Conservation (phyloP, 2,113 vertebrate genomes). For the Ranitomeya imitator region DNA sequence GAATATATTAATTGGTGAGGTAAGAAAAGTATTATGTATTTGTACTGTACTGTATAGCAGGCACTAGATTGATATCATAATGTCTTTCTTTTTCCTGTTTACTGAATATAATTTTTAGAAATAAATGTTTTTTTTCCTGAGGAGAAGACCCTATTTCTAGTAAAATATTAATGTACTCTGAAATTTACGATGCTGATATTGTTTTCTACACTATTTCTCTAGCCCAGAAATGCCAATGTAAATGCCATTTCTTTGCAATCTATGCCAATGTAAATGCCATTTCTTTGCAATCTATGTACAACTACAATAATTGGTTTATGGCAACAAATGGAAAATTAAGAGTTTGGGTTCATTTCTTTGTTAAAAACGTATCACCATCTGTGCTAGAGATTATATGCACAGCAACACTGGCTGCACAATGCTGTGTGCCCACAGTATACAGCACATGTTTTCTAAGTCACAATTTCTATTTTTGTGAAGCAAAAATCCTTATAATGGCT, state of each 20-base stretch:
- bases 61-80: not conserved
- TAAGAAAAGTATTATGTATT: too few relatives aligned
- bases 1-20: too few relatives aligned
- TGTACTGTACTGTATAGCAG: too few relatives aligned
- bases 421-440: too few relatives aligned
- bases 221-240: not conserved
- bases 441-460: too few relatives aligned
- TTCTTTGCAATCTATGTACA: too few relatives aligned
- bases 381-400: not conserved
- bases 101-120: not conserved
- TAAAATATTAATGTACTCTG: slow-evolving; percentile 3
- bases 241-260: not conserved
- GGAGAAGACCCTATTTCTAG: not conserved
- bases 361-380: not conserved
- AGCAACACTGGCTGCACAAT: too few relatives aligned
- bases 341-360: not conserved
- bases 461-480: too few relatives aligned
- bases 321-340: not conserved
- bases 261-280: too few relatives aligned
- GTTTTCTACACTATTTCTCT: not conserved
- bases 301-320: not conserved
- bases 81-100: not conserved
- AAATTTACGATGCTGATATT: not conserved
- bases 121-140: not conserved
- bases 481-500: too few relatives aligned